Percentiles rank a stretch among this genome's conserved stretches.
These are phyloP conservation scores for Bombus picipes DNA, from an alignment of 1,140 invertebrate genomes.

Conservation along the genomic window DNA sequence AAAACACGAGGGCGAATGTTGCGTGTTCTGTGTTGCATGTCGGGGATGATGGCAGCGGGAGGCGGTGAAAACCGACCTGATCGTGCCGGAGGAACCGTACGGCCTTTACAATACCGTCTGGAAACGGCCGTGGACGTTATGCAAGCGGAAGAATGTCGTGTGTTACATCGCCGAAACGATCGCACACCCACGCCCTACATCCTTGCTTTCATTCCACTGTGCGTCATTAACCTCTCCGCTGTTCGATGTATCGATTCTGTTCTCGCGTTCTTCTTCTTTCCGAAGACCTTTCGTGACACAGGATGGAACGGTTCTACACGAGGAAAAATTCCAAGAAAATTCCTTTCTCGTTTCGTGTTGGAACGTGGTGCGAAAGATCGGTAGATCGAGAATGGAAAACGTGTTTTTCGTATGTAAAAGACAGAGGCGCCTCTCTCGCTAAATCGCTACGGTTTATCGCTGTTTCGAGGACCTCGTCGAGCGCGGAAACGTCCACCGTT, in stretches of 20 bases:
- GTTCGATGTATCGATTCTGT: conserved; percentile 54
- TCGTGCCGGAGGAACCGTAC: background rate
- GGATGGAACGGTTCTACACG: too few relatives aligned
- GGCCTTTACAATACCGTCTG: background rate
- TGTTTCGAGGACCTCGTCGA: too few relatives aligned
- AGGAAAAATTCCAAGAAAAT: background rate
- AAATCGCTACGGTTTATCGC: background rate
- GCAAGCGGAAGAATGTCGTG: conserved; percentile 57
- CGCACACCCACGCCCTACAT: background rate
- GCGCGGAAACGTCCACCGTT: too few relatives aligned
- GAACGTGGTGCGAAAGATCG: background rate
- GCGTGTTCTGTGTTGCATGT: conserved; percentile 44
- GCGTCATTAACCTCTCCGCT: conserved; percentile 36
- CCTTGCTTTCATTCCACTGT: too few relatives aligned
- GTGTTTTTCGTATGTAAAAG: background rate
- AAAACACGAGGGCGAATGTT: conserved; percentile 18
- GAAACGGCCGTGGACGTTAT: conserved; percentile 37
- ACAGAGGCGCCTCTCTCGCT: background rate
- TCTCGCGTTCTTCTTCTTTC: background rate
- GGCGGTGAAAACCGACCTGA: background rate
- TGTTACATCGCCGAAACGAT: conserved; percentile 32
- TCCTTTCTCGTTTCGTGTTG: background rate
- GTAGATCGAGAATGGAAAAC: background rate
- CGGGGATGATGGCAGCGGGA: background rate
- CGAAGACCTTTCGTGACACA: too few relatives aligned